Evolutionary conservation across 1,140 invertebrate genomes (phyloP).

Genomic region (Apis cerana): DNA sequence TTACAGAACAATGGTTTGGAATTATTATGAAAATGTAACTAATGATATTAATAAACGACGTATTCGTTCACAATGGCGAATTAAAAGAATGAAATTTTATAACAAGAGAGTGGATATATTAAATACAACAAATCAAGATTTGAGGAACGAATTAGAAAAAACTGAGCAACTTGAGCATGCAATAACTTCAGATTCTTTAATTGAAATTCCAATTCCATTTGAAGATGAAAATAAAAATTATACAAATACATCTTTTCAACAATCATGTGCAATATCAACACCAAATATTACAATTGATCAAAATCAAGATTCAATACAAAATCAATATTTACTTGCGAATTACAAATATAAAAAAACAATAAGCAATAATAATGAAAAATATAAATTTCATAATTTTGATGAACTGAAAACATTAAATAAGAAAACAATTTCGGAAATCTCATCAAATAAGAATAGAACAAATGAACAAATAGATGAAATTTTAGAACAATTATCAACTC

Average conservation of each 20-base stretch:
- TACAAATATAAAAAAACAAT: not conserved
- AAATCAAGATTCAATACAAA: not conserved
- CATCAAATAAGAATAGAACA: no score
- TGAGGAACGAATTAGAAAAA: not conserved
- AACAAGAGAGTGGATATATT: constrained; percentile 78
- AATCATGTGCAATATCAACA: not conserved
- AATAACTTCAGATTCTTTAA: not conserved
- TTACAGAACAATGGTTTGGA: constrained; percentile 79
- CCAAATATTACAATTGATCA: not conserved
- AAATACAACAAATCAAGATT: not conserved
- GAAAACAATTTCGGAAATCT: not conserved
- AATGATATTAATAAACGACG: constrained; percentile 82
- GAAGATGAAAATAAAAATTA: constrained; percentile 61
- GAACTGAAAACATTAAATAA: not conserved
- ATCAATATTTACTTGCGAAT: not conserved
- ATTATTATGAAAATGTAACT: constrained; percentile 83
- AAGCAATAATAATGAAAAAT: constrained; percentile 12
- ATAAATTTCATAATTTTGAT: not conserved
- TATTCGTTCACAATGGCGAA: constrained; percentile 82
- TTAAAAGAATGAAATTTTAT: constrained; percentile 82
- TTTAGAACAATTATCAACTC: not conserved
- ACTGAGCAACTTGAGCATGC: not conserved
- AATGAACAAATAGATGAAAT: not conserved
- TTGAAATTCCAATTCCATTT: not conserved
- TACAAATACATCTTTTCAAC: not conserved